Evolutionary conservation across 1,140 invertebrate species (phyloP), one percentile per base, ranked within the genome.

Genomic region (Drosophila baimaii): DNA sequence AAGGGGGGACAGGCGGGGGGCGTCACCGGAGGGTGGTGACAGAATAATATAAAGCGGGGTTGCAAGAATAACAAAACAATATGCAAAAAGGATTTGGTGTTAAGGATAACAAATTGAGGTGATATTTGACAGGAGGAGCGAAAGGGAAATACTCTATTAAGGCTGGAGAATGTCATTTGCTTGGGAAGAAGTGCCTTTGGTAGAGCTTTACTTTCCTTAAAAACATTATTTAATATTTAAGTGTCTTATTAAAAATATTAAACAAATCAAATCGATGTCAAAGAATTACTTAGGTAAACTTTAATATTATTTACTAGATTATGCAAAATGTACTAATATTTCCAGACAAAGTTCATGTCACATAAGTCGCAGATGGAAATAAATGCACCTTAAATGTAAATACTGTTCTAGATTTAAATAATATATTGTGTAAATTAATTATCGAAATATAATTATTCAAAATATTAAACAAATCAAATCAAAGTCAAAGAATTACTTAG

Each of bases 71-170:
- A 61, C 57, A 77, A 59, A 64, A 77, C 52, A 61, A 62, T 88
- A 85, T 88, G 84, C 79, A 83, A 75, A 85, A 81, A 70, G 79
- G 61, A 79, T 86, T 85, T 68, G 76, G 74, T 71, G 61, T 85
- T 81, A 75, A 68, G 64, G 51, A 86, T 78, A 71, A 82, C 70
- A 79, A 81, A 76, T 76, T 57, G 72, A 54, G 52, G 61, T 57
- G 62, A 52, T 59, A 76, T 47, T 41, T 29, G 55, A 35, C 23
- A 15, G 62, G 0, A 25, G 4, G 0, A 59, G 61, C 39, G 27
- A 65, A 31, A 8, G 15, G 27, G 1, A 31, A 56, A 65, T 75
- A 49, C 58, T 31, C 70, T 64, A 41, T 25, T 13, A 1, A 0
- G 3, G 15, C 0, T 35, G 2, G 1, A 37, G 5, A 25, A 29